A percentile compares a stretch with the other conserved stretches of the same genome.
Conservation (phyloP, 2,888 invertebrate species). For the Ferdinandea cuprea region DNA sequence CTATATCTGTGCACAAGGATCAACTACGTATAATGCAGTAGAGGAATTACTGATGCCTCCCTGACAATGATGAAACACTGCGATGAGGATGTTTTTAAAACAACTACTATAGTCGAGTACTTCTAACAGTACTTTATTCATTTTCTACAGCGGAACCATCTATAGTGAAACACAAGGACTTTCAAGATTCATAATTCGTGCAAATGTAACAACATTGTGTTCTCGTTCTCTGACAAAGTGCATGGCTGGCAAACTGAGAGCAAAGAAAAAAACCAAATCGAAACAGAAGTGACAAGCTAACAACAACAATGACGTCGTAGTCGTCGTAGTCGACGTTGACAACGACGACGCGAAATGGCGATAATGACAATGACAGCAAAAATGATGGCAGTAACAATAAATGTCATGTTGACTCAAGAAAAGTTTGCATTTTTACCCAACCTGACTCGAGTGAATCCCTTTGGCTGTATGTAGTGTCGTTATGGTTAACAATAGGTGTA, state of each 20-base stretch:
- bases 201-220: slow-evolving; percentile 19
- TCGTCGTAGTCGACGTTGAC: slow-evolving; percentile 76
- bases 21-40: slow-evolving; percentile 2
- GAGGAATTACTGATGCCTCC: too few species aligned
- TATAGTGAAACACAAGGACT: slow-evolving; percentile 13
- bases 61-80: slow-evolving; percentile 34
- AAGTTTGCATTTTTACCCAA: slow-evolving; percentile 74
- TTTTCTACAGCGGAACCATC: slow-evolving; percentile 5
- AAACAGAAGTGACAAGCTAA: slow-evolving; percentile 46
- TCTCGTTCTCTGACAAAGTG: slow-evolving; percentile 54
- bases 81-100: slow-evolving; percentile 25
- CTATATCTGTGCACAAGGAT: slow-evolving; percentile 33
- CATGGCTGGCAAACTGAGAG: slow-evolving; percentile 27
- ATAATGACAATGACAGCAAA: slow-evolving; percentile 74
- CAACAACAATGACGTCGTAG: slow-evolving; percentile 69
- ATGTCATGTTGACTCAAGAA: slow-evolving; percentile 79
- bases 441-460: slow-evolving; percentile 5
- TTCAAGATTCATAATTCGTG: slow-evolving; percentile 60
- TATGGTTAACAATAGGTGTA: slow-evolving; percentile 37
- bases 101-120: slow-evolving; percentile 25
- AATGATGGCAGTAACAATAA: slow-evolving; percentile 80
- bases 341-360: slow-evolving; percentile 77
- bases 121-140: slow-evolving; percentile 46
- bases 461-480: slow-evolving; percentile 18
- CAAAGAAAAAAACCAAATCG: slow-evolving; percentile 12